phyloP scores from a whole-genome alignment of 2,797 vertebrate genomes.

The Sebastes vulpes region DNA sequence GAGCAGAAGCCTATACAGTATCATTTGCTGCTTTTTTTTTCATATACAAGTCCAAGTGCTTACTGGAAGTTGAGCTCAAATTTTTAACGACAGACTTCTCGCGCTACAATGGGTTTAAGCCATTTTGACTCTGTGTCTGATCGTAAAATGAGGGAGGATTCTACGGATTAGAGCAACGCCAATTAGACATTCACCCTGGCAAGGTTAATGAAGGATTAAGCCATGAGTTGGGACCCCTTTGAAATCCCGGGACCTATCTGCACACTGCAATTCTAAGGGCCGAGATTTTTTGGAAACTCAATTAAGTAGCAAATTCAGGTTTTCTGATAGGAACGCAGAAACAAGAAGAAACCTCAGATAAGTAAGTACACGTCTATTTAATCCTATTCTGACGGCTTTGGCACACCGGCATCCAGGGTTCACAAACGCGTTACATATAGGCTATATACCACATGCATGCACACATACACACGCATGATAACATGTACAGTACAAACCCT shows the following conservation, averaged over 20 bases:
- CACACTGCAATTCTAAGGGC: background rate
- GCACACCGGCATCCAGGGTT: background rate
- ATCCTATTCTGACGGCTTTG: background rate
- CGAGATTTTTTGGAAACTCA: background rate
- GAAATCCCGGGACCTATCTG: constrained; percentile 26
- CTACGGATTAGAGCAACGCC: constrained; percentile 32
- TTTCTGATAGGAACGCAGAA: background rate
- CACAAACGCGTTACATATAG: background rate
- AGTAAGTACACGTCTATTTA: background rate
- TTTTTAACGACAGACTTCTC: background rate
- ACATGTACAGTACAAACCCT: constrained; percentile 62
- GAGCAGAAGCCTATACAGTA: background rate
- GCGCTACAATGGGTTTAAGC: background rate
- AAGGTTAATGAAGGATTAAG: constrained; percentile 62
- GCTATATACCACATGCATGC: background rate
- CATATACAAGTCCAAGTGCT: background rate
- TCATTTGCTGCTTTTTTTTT: background rate
- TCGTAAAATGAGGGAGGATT: constrained; percentile 34
- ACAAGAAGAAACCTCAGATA: background rate
- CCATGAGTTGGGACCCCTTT: constrained; percentile 34
- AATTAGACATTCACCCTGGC: constrained; percentile 40
- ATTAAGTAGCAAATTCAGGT: background rate
- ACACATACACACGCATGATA: background rate
- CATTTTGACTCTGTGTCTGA: constrained; percentile 28
- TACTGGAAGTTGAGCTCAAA: background rate